These are phyloP conservation scores for Podarcis muralis DNA, from an alignment of 2,113 vertebrate genomes.

Conservation along the genomic window DNA sequence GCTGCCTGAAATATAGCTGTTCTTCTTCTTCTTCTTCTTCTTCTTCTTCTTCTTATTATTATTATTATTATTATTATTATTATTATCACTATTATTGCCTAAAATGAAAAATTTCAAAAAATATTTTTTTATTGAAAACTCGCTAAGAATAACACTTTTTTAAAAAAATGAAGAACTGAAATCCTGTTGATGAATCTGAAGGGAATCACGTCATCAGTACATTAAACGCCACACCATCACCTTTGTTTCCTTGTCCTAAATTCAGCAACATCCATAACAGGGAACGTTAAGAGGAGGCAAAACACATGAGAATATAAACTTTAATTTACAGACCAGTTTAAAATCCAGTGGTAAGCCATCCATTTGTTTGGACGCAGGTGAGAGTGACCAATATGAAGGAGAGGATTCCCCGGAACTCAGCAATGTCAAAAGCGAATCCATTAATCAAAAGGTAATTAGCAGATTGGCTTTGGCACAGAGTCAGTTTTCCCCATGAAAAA, in stretches of 20 bases:
- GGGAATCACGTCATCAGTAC: neutral
- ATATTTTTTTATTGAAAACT: neutral
- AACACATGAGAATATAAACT: neutral
- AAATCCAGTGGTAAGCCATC: neutral
- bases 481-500: neutral
- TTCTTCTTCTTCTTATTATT: too few species aligned
- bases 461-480: neutral
- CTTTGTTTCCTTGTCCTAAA: neutral
- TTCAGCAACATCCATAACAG: neutral
- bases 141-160: neutral
- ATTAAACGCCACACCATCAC: neutral
- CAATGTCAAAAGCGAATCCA: neutral
- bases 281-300: neutral
- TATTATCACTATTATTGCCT: neutral
- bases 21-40: too few species aligned
- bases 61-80: too few species aligned
- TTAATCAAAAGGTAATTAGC: slow-evolving; percentile 1
- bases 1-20: neutral
- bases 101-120: neutral
- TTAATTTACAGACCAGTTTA: neutral
- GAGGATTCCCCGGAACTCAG: neutral
- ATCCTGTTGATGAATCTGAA: neutral
- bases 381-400: neutral
- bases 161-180: neutral
- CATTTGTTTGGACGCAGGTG: neutral